phyloP scores from a whole-genome alignment of 2,888 invertebrate genomes.

The Antheraea yamamai region DNA sequence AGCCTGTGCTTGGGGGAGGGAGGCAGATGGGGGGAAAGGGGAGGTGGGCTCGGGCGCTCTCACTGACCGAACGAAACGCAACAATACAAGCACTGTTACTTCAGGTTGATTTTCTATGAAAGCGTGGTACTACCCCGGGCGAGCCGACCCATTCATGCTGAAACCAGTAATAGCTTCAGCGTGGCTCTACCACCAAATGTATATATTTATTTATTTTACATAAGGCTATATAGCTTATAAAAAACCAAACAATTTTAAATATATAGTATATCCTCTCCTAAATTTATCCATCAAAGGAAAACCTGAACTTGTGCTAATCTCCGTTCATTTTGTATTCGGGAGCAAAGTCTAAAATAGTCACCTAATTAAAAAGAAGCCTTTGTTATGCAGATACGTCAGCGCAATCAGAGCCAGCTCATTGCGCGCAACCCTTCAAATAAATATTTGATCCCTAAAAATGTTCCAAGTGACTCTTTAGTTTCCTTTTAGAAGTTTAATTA shows the following conservation, averaged over 20 bases:
- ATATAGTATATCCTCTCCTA: slow-evolving; percentile 20
- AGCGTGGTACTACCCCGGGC: too few relatives aligned
- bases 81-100: too few relatives aligned
- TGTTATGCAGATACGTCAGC: slow-evolving; percentile 67
- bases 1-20: too few relatives aligned
- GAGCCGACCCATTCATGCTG: too few relatives aligned
- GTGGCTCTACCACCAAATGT: too few relatives aligned
- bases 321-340: slow-evolving; percentile 66
- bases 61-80: too few relatives aligned
- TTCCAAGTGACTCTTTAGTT: slow-evolving; percentile 36
- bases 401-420: slow-evolving; percentile 58
- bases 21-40: too few relatives aligned
- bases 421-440: slow-evolving; percentile 57
- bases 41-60: too few relatives aligned
- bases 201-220: too few relatives aligned
- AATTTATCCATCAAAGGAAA: slow-evolving; percentile 52
- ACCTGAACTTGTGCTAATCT: slow-evolving; percentile 56
- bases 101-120: too few relatives aligned
- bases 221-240: too few relatives aligned
- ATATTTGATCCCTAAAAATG: slow-evolving; percentile 43
- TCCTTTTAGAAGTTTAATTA: slow-evolving; percentile 51
- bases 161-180: too few relatives aligned
- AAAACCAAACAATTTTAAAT: neutral
- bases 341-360: slow-evolving; percentile 59
- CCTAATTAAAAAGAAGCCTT: slow-evolving; percentile 74